These are phyloP conservation scores for human DNA, from an alignment of 2,113 vertebrate genomes.

Conservation along the genomic window DNA sequence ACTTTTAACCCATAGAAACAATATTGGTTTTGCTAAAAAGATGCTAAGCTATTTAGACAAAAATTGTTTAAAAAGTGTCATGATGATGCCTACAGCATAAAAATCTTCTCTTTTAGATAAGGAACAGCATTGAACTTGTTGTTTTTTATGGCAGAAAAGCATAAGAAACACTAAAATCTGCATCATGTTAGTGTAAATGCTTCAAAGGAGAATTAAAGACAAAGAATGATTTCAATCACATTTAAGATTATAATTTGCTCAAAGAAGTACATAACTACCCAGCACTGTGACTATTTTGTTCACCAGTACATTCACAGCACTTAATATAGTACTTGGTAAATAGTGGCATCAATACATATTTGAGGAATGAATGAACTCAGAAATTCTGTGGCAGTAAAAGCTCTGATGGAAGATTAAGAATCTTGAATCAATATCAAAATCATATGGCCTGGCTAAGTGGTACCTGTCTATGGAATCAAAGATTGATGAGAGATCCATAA, in stretches of 20 bases:
- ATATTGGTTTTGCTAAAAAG: neutral
- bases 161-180: neutral
- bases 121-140: neutral
- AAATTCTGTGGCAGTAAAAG: conserved; percentile 28
- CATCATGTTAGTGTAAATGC: neutral
- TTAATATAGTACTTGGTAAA: conserved; percentile 26
- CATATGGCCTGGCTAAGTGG: conserved; percentile 25
- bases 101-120: neutral
- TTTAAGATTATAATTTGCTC: neutral
- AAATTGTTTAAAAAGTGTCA: neutral
- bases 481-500: conserved; percentile 53
- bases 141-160: neutral
- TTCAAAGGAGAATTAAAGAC: conserved; percentile 27
- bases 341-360: neutral
- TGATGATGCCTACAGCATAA: neutral
- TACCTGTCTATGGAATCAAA: conserved; percentile 41
- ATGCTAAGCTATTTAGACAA: neutral
- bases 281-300: neutral
- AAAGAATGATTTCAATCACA: neutral
- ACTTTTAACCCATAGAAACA: neutral
- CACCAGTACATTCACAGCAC: neutral
- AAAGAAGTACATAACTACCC: neutral
- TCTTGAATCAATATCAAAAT: conserved; percentile 60
- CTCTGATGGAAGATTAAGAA: conserved; percentile 47
- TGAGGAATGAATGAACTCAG: conserved; percentile 13